Base-by-base conservation (phyloP, 2,888 invertebrate species). In the Xestobium rufovillosum region DNA sequence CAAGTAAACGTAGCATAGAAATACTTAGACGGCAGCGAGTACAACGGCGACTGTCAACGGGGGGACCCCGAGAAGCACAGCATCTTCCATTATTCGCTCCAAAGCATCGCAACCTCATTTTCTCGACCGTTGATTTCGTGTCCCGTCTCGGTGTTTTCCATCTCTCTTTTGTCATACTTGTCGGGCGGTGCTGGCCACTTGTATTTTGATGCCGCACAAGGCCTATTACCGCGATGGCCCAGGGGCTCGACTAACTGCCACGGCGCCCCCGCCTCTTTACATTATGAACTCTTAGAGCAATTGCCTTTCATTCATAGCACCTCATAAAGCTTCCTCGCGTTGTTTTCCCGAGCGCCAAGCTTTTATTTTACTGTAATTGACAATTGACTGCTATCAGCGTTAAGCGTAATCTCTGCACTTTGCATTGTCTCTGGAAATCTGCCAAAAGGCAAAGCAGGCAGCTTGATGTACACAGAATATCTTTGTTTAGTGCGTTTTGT, bases 111-210 rank as follows among this genome's bases (percentile, higher is more conserved):
- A 66, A 66, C 65, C 70, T 72, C 70, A 72, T 72, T 73, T 71
- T 72, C 70, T 68, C 68, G 70, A 59, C 70, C 71, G 70, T 70
- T 72, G 71, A 67, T 65, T 67, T 60, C 59, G 61, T 55, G 58
- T 56, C 60, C 57, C 57, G 56, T 52, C 57, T 55, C 49, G 43
- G 48, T 51, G 46, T 51, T 48, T 52, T 50, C 53, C 54, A 43
- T 51, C 53, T 52, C 52, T 45, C 44, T 54, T 52, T 52, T 52
- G 51, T 52, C 50, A 52, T 51, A 48, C 36, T 45, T 43, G 38
- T 36, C 43, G 43, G 41, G 42, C 44, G 41, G 45, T 44, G 41
- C 43, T 47, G 51, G 51, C 54, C 52, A 53, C 53, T 55, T 52
- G 48, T 48, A 48, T 49, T 52, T 51, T 50, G 51, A 53, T 53